phyloP scores from a whole-genome alignment of 2,113 vertebrate species.

The Erpornis zantholeuca region DNA sequence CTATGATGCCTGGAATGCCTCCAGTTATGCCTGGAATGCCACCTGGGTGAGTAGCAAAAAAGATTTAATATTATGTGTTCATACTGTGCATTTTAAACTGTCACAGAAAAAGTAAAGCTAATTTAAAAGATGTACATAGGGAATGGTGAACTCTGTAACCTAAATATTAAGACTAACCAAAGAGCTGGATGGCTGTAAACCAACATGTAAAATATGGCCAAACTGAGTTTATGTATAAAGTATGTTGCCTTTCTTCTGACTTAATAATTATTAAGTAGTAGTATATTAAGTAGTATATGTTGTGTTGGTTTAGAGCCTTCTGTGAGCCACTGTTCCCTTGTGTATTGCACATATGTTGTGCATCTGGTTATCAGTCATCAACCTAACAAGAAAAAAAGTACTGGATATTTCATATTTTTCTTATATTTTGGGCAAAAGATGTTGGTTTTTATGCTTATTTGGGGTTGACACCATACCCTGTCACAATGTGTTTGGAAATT shows the following conservation, averaged over 20 bases:
- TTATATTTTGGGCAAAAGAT: slow-evolving; percentile 24
- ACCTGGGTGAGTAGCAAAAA: slow-evolving; percentile 81
- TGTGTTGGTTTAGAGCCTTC: slow-evolving; percentile 57
- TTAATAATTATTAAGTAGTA: neutral
- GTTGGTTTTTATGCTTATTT: slow-evolving; percentile 62
- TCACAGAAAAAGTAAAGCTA: neutral
- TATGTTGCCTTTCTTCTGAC: neutral
- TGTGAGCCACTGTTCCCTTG: neutral
- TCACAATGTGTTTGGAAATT: slow-evolving; percentile 75
- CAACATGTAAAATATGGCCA: neutral
- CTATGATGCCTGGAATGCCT: slow-evolving; percentile 90
- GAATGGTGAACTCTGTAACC: neutral
- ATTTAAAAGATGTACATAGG: neutral
- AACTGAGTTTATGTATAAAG: neutral
- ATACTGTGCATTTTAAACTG: neutral
- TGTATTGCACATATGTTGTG: neutral
- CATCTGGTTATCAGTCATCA: neutral
- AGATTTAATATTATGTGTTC: neutral
- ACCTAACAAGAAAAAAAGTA: neutral
- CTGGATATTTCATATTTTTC: neutral
- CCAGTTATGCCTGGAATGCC: slow-evolving; percentile 89
- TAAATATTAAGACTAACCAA: neutral
- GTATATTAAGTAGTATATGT: neutral
- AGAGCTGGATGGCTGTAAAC: slow-evolving; percentile 38
- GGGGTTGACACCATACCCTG: slow-evolving; percentile 70